These are phyloP conservation scores for Drosophila borealis DNA, from an alignment of 2,888 invertebrate species.

Conservation along the genomic window DNA sequence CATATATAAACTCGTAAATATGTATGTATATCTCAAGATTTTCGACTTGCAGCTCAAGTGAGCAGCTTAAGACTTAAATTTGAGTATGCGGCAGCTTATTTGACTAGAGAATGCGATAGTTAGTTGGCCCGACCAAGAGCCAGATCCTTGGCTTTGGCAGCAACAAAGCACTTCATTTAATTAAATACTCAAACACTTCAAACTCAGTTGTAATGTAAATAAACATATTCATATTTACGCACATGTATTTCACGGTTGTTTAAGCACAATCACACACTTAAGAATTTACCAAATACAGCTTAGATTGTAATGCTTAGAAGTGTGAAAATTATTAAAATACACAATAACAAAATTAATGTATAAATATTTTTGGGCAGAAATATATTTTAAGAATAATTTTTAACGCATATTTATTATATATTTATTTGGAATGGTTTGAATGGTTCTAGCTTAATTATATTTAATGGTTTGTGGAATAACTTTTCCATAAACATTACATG, in stretches of 20 bases:
- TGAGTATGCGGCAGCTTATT: slow-evolving; percentile 28
- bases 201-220: neutral
- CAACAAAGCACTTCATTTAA: slow-evolving; percentile 24
- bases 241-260: neutral
- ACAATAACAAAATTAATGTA: neutral
- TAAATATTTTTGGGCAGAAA: neutral
- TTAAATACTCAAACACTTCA: slow-evolving; percentile 18
- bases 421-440: too few relatives aligned
- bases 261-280: neutral
- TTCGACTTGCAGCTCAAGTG: slow-evolving; percentile 24
- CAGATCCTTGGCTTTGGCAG: neutral
- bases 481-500: too few relatives aligned
- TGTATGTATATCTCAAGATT: slow-evolving; percentile 17
- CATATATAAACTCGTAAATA: neutral
- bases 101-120: neutral
- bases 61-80: slow-evolving; percentile 37
- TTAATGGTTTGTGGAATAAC: too few relatives aligned
- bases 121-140: neutral
- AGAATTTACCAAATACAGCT: too few relatives aligned
- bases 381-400: too few relatives aligned
- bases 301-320: neutral
- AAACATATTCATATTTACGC: neutral
- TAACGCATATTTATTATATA: too few relatives aligned
- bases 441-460: too few relatives aligned
- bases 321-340: neutral